Base-by-base conservation (phyloP, 2,888 invertebrate species). In the Drosophila mimica region DNA sequence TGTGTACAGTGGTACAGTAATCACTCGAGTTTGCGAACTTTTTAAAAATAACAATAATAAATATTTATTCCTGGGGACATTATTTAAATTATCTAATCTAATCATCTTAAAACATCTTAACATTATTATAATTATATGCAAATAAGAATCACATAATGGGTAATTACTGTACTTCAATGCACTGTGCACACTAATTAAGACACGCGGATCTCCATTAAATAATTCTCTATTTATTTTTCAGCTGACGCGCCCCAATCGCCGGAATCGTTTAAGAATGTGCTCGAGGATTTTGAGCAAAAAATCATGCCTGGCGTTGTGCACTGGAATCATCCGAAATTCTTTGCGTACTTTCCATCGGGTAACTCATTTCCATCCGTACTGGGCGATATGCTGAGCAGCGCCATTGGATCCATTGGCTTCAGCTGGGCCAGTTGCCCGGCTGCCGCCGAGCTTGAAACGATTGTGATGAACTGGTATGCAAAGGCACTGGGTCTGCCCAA, bases 271-370 rank as follows among this genome's bases (percentile, higher is more conserved):
- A 95, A 96, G 64, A 93, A 94, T 70, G 96, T 97, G 76, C 95
- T 97, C 94, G 94, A 94, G 52, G 97, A 97, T 91, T 95, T 97
- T 28, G 96, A 97, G 86, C 94, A 94, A 31, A 96, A 96, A 91
- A 96, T 97, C 60, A 96, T 97, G 96, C 96, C 96, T 0, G 97
- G 97, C 66, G 95, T 97, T 63, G 97, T 98, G 0, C 97, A 98
- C 91, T 98, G 98, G 98, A 98, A 98, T 92, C 98, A 98, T 94
- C 98, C 98, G 0, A 94, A 97, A 77, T 98, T 98, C 93, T 98
- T 98, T 92, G 98, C 98, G 11, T 98, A 98, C 92, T 98, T 98
- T 92, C 98, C 98, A 3, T 96, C 98, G 11, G 98, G 98, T 52
- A 97, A 98, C 93, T 97, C 97, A 0, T 98, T 95, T 92, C 98